Base-by-base conservation (phyloP, 2,113 vertebrate species). In the Bos indicus region DNA sequence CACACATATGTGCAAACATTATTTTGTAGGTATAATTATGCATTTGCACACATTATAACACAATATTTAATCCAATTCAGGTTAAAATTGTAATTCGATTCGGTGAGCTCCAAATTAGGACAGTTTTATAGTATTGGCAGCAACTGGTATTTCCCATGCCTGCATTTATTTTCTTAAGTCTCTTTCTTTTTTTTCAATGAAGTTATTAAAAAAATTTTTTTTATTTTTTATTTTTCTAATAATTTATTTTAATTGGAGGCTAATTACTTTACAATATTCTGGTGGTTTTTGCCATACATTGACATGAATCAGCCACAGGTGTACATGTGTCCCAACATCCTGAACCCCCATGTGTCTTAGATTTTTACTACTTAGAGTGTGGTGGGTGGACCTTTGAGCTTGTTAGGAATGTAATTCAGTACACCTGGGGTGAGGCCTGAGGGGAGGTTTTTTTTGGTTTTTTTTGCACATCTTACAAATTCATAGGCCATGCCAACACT, bases 21-120 rank as follows among this genome's bases (percentile, higher is more conserved):
- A 93, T 51, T 36, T 57, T 60, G 40, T 59, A 54, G 28, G 46
- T 64, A 19, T 78, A 64, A 88, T 83, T 88, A 30, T 48, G n/a
- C 26, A 51, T 80, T 52, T 43, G 9, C 60, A 60, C 25, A 40
- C 62, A 85, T 56, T 23, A 81, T 21, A 74, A 52, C 87, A 43
- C 13, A 23, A 90, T 40, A 90, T 36, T 74, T 59, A 52, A 81
- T n/a, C 60, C 48, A 74, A 17, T 64, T 23, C 59, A 46, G 36
- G 9, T 60, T 71, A 95, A 78, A 62, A 12, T 60, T 28, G 46
- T 59, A 88, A 51, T 60, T 77, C 30, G 33, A 96, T 43, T 59
- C 59, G 19, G 36, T 51, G 30, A 88, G 9, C 30, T 88, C 78
- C 84, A 71, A 43, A 71, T 36, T 81, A 51, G 46, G 15, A 80